Evolutionary conservation across 2,797 vertebrate genomes (phyloP).

Genomic region (Arnoldichthys spilopterus): DNA sequence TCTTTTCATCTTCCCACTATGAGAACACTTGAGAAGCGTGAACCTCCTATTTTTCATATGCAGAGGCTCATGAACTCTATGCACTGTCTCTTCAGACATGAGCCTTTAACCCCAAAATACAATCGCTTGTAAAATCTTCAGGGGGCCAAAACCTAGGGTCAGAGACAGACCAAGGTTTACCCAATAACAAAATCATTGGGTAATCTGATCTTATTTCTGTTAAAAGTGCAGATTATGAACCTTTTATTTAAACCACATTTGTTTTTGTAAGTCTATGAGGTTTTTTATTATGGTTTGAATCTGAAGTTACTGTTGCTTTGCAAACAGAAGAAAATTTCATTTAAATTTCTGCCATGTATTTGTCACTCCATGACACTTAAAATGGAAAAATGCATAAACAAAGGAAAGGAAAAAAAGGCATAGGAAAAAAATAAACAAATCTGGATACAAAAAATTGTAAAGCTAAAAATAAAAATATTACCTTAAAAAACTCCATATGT

Average conservation of each 20-base stretch:
- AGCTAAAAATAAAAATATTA: constrained; percentile 62
- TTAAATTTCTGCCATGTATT: too few relatives aligned
- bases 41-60: not conserved
- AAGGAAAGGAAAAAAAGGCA: constrained; percentile 23
- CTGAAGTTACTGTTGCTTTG: too few relatives aligned
- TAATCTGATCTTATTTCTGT: too few relatives aligned
- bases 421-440: constrained; percentile 40
- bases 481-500: constrained; percentile 37
- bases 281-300: too few relatives aligned
- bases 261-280: too few relatives aligned
- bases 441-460: constrained; percentile 47
- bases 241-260: too few relatives aligned
- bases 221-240: too few relatives aligned
- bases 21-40: not conserved
- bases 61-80: not conserved
- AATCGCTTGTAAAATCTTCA: not conserved
- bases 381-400: not conserved
- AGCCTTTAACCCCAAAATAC: not conserved
- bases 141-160: not conserved
- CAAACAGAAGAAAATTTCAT: too few relatives aligned
- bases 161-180: not conserved
- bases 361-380: too few relatives aligned
- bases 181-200: too few relatives aligned
- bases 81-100: too few relatives aligned
- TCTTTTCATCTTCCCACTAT: not conserved